Conservation (phyloP, 37 sponge, comb jelly and placozoan genomes). For the Ephydatia muelleri region DNA sequence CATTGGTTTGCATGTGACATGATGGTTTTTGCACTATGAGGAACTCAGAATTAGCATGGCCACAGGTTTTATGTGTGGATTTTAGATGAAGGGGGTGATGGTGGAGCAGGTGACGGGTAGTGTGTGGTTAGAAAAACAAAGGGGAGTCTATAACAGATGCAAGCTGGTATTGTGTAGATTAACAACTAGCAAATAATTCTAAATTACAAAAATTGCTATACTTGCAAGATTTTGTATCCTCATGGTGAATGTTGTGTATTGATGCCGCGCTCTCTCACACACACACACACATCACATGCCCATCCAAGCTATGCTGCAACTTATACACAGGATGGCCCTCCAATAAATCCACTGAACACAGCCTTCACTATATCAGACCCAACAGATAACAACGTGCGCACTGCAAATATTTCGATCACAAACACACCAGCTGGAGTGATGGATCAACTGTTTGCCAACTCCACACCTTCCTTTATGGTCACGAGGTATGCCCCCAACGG, state of each 20-base stretch:
- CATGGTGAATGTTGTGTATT: no score
- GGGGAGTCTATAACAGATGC: background rate
- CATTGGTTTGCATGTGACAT: no score
- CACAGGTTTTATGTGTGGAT: no score
- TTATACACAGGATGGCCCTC: constrained; percentile 36
- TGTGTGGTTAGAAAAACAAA: background rate
- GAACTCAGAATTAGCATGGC: no score
- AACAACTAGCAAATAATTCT: no score
- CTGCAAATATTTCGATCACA: background rate
- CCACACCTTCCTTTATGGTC: constrained; percentile 24
- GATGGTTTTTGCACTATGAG: no score
- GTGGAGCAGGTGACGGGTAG: background rate
- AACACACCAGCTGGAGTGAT: constrained; percentile 2
- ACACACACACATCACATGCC: background rate
- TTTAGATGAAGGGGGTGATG: background rate
- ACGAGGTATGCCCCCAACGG: constrained; percentile 27
- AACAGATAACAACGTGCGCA: constrained; percentile 34
- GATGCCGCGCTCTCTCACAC: no score
- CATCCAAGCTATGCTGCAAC: constrained; percentile 7
- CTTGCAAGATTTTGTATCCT: no score
- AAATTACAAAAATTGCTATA: no score
- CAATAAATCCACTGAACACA: constrained; percentile 15
- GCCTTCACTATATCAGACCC: constrained; percentile 39
- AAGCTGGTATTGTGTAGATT: no score
- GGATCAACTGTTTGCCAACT: constrained; percentile 10